A percentile compares a stretch with the other conserved stretches of the same genome.
These are phyloP conservation scores for Pao palembangensis DNA, from an alignment of 2,113 vertebrate genomes.

Conservation along the genomic window DNA sequence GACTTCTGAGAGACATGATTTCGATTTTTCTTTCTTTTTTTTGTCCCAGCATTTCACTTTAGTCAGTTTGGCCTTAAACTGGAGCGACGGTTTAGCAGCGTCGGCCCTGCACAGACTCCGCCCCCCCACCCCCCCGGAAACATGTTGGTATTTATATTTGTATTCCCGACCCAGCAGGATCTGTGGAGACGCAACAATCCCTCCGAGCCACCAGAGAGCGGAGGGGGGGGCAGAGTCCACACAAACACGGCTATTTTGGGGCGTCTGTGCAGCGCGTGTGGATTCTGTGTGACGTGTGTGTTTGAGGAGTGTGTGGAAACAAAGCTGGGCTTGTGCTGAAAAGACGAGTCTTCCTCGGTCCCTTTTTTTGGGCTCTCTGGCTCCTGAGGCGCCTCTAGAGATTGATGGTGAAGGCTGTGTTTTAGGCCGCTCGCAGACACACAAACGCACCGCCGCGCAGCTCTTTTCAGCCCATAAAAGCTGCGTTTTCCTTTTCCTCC, in stretches of 20 bases:
- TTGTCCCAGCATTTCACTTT: too few relatives aligned
- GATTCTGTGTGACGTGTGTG: constrained; percentile 10
- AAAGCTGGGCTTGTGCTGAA: constrained; percentile 4
- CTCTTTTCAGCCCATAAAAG: constrained; percentile 4
- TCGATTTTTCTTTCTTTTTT: too few relatives aligned
- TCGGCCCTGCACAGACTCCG: constrained; percentile 18
- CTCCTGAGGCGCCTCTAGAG: constrained; percentile 24
- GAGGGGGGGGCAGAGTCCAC: background rate
- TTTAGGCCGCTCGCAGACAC: constrained; percentile 13
- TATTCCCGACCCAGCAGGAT: constrained; percentile 45
- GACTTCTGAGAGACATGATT: too few relatives aligned
- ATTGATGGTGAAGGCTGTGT: constrained; percentile 31
- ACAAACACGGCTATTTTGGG: constrained; percentile 17
- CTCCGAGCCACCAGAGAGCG: constrained; percentile 16
- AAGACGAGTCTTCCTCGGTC: background rate
- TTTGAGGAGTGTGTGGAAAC: constrained; percentile 18
- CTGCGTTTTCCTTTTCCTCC: constrained; percentile 24
- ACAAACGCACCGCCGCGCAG: constrained; percentile 11
- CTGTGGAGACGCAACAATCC: constrained; percentile 36
- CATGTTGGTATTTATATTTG: constrained; percentile 52
- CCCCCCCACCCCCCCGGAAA: constrained; percentile 23
- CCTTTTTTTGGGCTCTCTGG: constrained; percentile 5
- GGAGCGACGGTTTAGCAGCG: too few relatives aligned
- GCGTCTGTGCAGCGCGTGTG: constrained; percentile 8
- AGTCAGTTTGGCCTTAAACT: constrained; percentile 12